Percentiles rank a stretch among this genome's conserved stretches.
phyloP scores from a whole-genome alignment of 2,797 vertebrate species.

The Dendrocincla tyrannina region DNA sequence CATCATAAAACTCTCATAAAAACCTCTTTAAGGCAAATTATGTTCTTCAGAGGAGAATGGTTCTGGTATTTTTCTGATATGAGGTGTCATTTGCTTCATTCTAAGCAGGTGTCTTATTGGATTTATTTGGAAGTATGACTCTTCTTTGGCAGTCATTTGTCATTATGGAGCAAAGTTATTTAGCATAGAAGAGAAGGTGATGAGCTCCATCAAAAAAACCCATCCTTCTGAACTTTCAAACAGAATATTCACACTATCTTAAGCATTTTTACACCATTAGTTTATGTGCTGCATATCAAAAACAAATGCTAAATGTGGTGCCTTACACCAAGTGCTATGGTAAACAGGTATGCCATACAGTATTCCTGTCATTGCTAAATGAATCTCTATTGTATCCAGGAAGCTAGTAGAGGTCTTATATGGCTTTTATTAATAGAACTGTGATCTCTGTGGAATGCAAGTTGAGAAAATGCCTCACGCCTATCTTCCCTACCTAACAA shows the following conservation, averaged over 20 bases:
- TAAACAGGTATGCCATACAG: constrained; percentile 30
- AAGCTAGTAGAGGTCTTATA: constrained; percentile 47
- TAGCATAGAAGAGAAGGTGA: neutral
- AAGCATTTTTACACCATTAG: constrained; percentile 9
- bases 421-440: constrained; percentile 75
- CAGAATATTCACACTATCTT: neutral
- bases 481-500: constrained; percentile 68
- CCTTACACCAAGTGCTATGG: neutral
- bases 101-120: neutral
- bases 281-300: neutral
- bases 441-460: constrained; percentile 71
- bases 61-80: neutral
- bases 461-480: constrained; percentile 62
- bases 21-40: neutral
- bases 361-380: constrained; percentile 45
- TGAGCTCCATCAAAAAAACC: neutral
- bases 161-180: neutral
- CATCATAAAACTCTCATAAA: neutral
- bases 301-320: constrained; percentile 28
- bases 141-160: neutral
- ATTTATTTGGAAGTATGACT: neutral
- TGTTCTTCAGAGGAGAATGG: neutral
- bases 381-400: constrained; percentile 60
- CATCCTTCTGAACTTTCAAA: neutral
- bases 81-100: neutral